phyloP scores from a whole-genome alignment of 2,113 vertebrate genomes.

The Pimephales promelas region DNA sequence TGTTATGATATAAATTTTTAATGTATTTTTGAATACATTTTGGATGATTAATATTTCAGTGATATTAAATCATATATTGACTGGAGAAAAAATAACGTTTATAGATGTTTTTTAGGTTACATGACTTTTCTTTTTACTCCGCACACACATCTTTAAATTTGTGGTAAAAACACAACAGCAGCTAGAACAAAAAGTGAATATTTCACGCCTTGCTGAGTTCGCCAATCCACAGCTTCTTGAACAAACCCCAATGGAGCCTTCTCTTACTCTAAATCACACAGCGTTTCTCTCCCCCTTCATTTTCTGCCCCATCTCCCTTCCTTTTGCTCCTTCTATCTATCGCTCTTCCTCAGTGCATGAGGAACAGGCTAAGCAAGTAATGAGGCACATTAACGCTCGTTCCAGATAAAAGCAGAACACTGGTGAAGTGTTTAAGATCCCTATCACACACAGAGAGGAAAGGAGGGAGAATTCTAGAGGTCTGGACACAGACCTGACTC shows the following conservation, averaged over 20 bases:
- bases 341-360: constrained; percentile 35
- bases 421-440: constrained; percentile 60
- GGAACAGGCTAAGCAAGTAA: constrained; percentile 56
- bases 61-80: background rate
- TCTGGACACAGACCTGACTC: constrained; percentile 2
- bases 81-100: background rate
- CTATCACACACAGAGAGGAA: constrained; percentile 50
- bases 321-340: constrained; percentile 30
- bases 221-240: background rate
- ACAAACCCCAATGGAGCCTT: constrained; percentile 16
- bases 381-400: constrained; percentile 63
- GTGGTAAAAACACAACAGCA: background rate
- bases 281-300: constrained; percentile 15
- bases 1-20: no score
- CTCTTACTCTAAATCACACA: constrained; percentile 1
- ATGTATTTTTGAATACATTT: no score
- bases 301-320: constrained; percentile 5
- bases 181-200: background rate
- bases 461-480: constrained; percentile 23
- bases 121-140: background rate
- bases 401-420: constrained; percentile 61
- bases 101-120: background rate
- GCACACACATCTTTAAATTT: background rate
- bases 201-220: constrained; percentile 9
- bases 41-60: no score